Percentiles rank a stretch among this genome's conserved stretches.
Conservation (phyloP, 2,797 vertebrate species). For the Spatula versicolor region DNA sequence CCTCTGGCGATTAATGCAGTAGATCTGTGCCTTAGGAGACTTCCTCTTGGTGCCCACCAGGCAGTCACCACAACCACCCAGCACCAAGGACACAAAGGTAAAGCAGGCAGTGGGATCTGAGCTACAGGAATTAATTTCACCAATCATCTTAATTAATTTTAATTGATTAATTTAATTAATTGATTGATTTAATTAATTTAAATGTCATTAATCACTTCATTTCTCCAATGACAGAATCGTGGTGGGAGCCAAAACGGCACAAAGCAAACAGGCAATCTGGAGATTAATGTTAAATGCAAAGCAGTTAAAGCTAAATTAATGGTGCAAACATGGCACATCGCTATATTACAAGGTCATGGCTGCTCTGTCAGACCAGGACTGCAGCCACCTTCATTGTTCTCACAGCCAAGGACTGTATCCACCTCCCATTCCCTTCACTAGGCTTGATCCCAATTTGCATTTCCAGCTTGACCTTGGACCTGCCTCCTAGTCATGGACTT, state of each 20-base stretch:
- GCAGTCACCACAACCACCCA: background rate
- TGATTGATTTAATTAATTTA: slow-evolving; percentile 50
- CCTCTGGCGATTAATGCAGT: background rate
- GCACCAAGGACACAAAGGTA: background rate
- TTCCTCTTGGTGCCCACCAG: background rate
- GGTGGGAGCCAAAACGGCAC: slow-evolving; percentile 3
- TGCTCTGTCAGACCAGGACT: background rate
- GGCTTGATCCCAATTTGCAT: background rate
- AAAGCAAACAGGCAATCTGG: background rate
- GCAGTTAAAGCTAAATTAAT: slow-evolving; percentile 20
- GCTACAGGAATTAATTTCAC: slow-evolving; percentile 3
- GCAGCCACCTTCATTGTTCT: background rate
- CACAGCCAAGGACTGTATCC: background rate
- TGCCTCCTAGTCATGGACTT: background rate
- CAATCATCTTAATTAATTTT: background rate
- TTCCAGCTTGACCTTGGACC: background rate
- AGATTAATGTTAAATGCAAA: background rate
- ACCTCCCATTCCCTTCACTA: background rate
- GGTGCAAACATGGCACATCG: background rate
- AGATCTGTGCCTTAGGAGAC: background rate
- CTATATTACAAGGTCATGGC: background rate
- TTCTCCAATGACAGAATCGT: background rate
- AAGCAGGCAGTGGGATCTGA: background rate
- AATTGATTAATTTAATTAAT: slow-evolving; percentile 38
- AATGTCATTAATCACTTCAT: slow-evolving; percentile 42